Evolutionary conservation across 2,797 vertebrate genomes (phyloP), one percentile per base, ranked within the genome.

Genomic region (Poeciliopsis gracilis): DNA sequence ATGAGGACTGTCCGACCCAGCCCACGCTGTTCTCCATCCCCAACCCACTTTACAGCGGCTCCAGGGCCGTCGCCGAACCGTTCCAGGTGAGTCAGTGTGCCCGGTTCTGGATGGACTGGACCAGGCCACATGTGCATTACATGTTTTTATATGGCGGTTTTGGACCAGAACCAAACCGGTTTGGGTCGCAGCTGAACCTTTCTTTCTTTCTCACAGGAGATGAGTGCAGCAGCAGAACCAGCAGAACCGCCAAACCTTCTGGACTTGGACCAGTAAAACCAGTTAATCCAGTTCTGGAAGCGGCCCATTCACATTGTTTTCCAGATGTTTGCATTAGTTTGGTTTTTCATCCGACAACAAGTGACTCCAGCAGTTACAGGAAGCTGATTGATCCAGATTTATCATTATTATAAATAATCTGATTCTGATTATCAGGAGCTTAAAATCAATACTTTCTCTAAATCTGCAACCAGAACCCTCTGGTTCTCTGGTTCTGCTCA

Each of bases 31-130:
- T 98, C n/a, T 97, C 96, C 13, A 95, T 97, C 76, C 96, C 96
- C 1, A 98, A 98, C 87, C 97, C 97, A 4, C 90, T 97, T 78
- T 98, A 97, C 89, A 95, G 87, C 30, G 95, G 94, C 75, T 95
- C 92, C 1, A 95, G 87, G 20, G 90, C 91, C 25, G 95, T 97
- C 38, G 80, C 82, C 23, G 96, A 97, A n/a, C 96, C 96, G 0
- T 97, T 97, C 75, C 95, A 91, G 87, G 97, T 97, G 88, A 95
- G 93, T 90, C 1, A 13, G 18, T 12, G 36, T 8, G 1, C 36
- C 5, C 0, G 23, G 38, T 69, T 43, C 66, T 69, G 11, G 63
- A 38, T 25, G 33, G 3, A 23, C 61, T 11, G 36, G 30, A 33
- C 59, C 7, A 33, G 30, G 28, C 30, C 30, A 20, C 20, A 51